Evolutionary conservation across 2,113 vertebrate species (phyloP), one percentile per base, ranked within the genome.

Genomic region (Vulpes lagopus): DNA sequence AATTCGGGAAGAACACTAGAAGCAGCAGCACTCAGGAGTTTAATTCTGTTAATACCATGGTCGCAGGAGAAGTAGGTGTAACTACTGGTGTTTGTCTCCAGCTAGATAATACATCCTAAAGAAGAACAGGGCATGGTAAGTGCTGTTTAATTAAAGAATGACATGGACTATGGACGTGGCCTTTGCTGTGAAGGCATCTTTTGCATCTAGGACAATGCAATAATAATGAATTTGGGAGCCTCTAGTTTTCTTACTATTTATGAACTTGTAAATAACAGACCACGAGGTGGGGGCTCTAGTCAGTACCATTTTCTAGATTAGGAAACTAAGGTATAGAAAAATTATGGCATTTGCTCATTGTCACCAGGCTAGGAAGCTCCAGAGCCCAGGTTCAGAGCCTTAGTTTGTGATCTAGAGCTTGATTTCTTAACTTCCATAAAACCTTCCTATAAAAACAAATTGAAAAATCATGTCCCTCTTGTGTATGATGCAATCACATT

Each of bases 251-350:
- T 91, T 65, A 7, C 23, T 51, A 20, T 32, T 91, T 57, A 53
- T 15, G 25, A 88, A 65, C 69, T 15, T 59, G 16, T 32, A 80
- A 78, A 30, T 25, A 4, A 67, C 19, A 57, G 20, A 51, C 53
- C 57, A 1, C 65, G 55, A 94, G 17, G 27, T 57, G 11, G 19
- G 38, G 65, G 49, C 16, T 78, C 7, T 30, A 49, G 14, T 78
- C 59, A 57, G 25, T 76, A 17, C 32, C 25, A 25, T 84, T 95
- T 59, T 81, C 65, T 12, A 89, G 16, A 69, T 14, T 73, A 91
- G 30, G 83, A 94, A 94, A 90, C 32, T 25, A 30, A 65, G 25
- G 5, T 71, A 65, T 59, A 83, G 43, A 94, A 94, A 92, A 32
- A 91, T 30, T 17, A n/a, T 49, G n/a, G 30, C 8, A 32, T 53